phyloP scores from a whole-genome alignment of 2,797 vertebrate genomes.

The Dallia pectoralis region DNA sequence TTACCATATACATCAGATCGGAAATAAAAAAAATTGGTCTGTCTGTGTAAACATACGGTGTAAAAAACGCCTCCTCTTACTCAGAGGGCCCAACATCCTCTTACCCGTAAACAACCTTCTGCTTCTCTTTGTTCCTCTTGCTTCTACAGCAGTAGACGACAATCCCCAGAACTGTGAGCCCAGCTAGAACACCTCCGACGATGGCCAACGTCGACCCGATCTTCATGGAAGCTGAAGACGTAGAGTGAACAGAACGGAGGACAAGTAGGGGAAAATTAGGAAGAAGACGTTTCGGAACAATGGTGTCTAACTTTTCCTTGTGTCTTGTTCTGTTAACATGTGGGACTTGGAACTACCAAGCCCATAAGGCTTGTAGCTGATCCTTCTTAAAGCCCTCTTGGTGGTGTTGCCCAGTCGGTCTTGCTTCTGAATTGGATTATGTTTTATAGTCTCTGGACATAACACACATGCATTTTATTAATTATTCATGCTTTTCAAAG shows the following conservation, averaged over 20 bases:
- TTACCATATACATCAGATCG: not conserved
- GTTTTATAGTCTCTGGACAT: no score
- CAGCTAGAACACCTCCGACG: slow-evolving; percentile 73
- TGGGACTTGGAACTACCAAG: no score
- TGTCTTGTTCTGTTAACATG: no score
- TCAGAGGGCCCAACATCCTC: slow-evolving; percentile 41
- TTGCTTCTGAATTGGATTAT: no score
- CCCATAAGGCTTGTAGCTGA: no score
- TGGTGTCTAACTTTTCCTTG: no score
- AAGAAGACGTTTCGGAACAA: not conserved
- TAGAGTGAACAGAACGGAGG: slow-evolving; percentile 1
- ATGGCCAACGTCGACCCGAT: slow-evolving; percentile 77
- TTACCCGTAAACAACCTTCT: slow-evolving; percentile 73
- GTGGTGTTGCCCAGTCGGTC: no score
- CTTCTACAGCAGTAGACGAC: slow-evolving; percentile 79
- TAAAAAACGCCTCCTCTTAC: no score
- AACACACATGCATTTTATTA: no score
- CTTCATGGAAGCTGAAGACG: slow-evolving; percentile 79
- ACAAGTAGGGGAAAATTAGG: not conserved
- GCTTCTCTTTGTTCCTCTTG: slow-evolving; percentile 44
- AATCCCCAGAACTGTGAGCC: slow-evolving; percentile 72
- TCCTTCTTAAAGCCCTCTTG: no score
- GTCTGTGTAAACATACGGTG: no score
- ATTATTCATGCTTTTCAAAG: no score
- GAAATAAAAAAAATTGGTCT: not conserved